Conservation (phyloP, 2,113 vertebrate species). For the Plecotus auritus region DNA sequence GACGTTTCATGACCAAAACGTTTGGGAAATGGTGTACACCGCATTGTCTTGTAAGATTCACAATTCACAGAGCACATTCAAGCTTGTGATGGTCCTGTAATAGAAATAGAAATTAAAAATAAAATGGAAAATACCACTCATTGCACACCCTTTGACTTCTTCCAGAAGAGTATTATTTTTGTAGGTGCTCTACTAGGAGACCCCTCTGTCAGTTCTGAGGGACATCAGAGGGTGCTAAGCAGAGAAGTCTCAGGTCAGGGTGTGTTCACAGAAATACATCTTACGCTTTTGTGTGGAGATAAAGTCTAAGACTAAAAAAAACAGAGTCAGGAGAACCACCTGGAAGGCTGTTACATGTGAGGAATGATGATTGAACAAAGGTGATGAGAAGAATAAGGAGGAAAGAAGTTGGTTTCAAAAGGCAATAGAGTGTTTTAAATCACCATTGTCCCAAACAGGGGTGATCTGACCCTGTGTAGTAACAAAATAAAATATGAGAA, state of each 20-base stretch:
- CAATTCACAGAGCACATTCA: neutral
- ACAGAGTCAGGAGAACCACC: neutral
- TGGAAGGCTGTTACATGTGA: neutral
- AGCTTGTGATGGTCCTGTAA: neutral
- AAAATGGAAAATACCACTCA: neutral
- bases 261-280: neutral
- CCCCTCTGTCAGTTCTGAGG: neutral
- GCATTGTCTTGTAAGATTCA: neutral
- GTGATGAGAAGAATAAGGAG: neutral
- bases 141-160: neutral
- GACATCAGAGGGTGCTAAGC: neutral
- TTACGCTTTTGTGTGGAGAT: neutral
- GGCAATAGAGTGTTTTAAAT: neutral
- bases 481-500: neutral
- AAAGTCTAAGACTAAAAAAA: neutral
- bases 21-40: neutral
- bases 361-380: neutral
- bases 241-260: neutral
- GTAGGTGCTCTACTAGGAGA: neutral
- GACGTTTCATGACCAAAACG: neutral
- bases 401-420: neutral
- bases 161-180: neutral
- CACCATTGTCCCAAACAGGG: neutral
- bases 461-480: too few species aligned
- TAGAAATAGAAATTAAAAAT: neutral